Evolutionary conservation across 2,113 vertebrate species (phyloP).

Genomic region (Larimichthys crocea): DNA sequence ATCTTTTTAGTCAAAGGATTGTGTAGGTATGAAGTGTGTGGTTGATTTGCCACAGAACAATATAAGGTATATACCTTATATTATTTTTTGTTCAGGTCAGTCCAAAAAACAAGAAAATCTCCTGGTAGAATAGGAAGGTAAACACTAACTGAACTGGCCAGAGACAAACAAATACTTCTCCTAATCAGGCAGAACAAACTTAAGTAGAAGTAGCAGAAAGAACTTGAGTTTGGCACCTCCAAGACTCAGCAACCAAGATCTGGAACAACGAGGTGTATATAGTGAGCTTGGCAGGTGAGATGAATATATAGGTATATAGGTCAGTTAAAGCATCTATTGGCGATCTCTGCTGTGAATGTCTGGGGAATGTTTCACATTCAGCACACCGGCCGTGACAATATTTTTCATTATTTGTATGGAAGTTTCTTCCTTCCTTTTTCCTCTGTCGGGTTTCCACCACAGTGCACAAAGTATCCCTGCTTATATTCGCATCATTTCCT

Average conservation of each 20-base stretch:
- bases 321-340: background rate
- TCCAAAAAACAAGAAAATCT: background rate
- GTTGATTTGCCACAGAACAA: background rate
- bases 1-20: background rate
- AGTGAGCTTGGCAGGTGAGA: background rate
- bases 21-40: background rate
- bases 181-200: background rate
- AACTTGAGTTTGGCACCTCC: background rate
- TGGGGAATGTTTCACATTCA: background rate
- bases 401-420: background rate
- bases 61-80: too few species aligned
- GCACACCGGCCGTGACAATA: background rate
- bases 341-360: background rate
- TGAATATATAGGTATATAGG: background rate
- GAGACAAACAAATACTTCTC: background rate
- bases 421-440: background rate
- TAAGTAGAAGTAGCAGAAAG: background rate
- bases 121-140: background rate
- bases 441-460: background rate
- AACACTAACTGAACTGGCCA: background rate
- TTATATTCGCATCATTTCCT: slow-evolving; percentile 21
- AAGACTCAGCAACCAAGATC: background rate
- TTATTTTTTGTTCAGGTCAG: background rate
- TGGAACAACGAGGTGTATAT: background rate
- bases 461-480: background rate